Evolutionary conservation across 1,140 invertebrate genomes (phyloP), one percentile per base, ranked within the genome.

Genomic region (Ostrea edulis): DNA sequence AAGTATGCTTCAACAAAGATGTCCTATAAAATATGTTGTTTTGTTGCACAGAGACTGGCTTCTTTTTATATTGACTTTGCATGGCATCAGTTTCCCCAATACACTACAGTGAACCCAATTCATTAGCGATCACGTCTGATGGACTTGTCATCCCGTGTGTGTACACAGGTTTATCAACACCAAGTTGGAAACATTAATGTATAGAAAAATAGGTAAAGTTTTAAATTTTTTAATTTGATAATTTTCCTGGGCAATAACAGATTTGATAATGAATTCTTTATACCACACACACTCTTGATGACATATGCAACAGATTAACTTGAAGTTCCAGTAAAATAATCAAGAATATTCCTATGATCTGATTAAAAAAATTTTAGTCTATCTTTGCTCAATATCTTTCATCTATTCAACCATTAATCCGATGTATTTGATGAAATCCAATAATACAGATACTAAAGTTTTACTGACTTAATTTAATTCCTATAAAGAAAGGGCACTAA

Each of bases 1-100:
- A 77, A 77, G 29, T 8, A 77, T 29, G 9, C 22, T 35, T 29
- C 29, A 35, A 71, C 9, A 71, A 77, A 77, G 11, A 29, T 62
- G 55, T 35, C 68, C 68, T 25, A 29, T 77, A 29, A 12, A 77
- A 14, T 35, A 22, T 29, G 22, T 29, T 77, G 22, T 35, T 25
- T 77, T 77, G 22, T 77, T 77, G 68, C 68, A 11, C 29, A 35
- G 68, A 29, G 68, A 77, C 68, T 44, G 35, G 35, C 35, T 77
- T 77, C 68, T 77, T 35, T 25, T 25, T 25, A 77, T 77, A 77
- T 62, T 62, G 55, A 62, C 55, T 62, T 62, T n/a, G n/a, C 55
- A 62, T 62, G n/a, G 55, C 55, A n/a, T 35, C 68, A 35, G 29
- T 29, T 77, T 14, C 29, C 68, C 14, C 35, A 62, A 62, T 62